phyloP scores from a whole-genome alignment of 2,113 vertebrate species.

The Aldabrachelys gigantea region DNA sequence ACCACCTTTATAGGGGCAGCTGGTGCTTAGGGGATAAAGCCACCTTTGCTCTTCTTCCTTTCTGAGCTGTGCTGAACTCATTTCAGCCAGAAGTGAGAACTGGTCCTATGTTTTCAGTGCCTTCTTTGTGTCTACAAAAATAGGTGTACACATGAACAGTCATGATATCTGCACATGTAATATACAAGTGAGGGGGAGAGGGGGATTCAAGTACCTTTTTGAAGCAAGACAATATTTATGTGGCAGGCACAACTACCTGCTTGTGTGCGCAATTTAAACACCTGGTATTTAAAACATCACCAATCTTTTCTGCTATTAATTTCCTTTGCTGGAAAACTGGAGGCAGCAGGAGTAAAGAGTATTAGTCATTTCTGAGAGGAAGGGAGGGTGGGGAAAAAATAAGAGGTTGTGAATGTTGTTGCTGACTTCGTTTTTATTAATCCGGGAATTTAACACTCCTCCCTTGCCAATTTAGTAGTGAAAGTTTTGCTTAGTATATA shows the following conservation, averaged over 20 bases:
- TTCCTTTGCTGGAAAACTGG: not conserved
- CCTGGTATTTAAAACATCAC: not conserved
- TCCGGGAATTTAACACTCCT: not conserved
- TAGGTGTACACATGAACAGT: not conserved
- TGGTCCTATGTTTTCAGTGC: not conserved
- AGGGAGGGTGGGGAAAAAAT: not conserved
- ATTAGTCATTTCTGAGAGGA: not conserved
- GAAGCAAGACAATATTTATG: not conserved
- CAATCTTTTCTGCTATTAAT: not conserved
- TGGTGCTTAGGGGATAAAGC: not conserved
- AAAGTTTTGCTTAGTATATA: not conserved
- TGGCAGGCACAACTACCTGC: not conserved
- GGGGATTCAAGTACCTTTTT: not conserved
- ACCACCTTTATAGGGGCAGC: not conserved
- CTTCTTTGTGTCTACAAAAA: not conserved
- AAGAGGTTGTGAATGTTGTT: not conserved
- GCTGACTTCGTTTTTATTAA: not conserved
- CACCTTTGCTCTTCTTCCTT: not conserved
- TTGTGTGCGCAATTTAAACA: not conserved
- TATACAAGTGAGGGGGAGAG: not conserved
- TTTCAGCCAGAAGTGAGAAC: not conserved
- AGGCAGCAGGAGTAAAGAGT: not conserved
- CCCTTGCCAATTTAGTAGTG: not conserved
- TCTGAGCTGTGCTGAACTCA: not conserved
- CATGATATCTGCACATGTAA: not conserved